Percentiles rank a stretch among this genome's conserved stretches.
These are phyloP conservation scores for Euthynnus affinis DNA, from an alignment of 2,797 vertebrate species.

Conservation along the genomic window DNA sequence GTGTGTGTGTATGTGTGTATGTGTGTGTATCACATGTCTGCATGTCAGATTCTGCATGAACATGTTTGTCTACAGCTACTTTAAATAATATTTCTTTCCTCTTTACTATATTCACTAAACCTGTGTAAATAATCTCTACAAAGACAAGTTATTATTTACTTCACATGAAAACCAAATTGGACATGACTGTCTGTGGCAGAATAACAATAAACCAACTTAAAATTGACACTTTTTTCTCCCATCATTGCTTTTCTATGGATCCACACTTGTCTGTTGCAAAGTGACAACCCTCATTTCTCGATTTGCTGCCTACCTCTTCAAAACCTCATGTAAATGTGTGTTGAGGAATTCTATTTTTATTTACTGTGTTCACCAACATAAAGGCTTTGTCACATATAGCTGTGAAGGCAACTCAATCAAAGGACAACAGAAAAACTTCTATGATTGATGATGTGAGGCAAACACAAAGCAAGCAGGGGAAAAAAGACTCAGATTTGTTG, in stretches of 20 bases:
- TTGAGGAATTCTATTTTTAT: constrained; percentile 79
- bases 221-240: constrained; percentile 50
- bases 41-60: constrained; percentile 27
- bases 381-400: constrained; percentile 74
- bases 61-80: constrained; percentile 25
- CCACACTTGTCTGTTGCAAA: constrained; percentile 61
- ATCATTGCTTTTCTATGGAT: constrained; percentile 49
- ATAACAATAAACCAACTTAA: constrained; percentile 60
- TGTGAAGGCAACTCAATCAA: constrained; percentile 74
- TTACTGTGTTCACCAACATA: constrained; percentile 71
- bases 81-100: constrained; percentile 38
- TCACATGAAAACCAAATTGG: constrained; percentile 68
- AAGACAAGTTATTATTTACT: constrained; percentile 55
- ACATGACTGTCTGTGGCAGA: constrained; percentile 66
- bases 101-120: constrained; percentile 34
- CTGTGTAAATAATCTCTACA: constrained; percentile 42
- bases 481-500: constrained; percentile 47
- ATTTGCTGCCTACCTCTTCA: constrained; percentile 68
- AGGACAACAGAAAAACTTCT: constrained; percentile 57
- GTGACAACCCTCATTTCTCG: constrained; percentile 76
- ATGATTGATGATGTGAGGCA: constrained; percentile 77
- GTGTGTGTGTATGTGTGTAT: neutral
- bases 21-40: neutral
- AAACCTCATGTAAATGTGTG: constrained; percentile 71
- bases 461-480: constrained; percentile 64